A percentile compares a stretch with the other conserved stretches of the same genome.
Conservation (phyloP, 1,140 invertebrate species). For the Drosophila albomicans region DNA sequence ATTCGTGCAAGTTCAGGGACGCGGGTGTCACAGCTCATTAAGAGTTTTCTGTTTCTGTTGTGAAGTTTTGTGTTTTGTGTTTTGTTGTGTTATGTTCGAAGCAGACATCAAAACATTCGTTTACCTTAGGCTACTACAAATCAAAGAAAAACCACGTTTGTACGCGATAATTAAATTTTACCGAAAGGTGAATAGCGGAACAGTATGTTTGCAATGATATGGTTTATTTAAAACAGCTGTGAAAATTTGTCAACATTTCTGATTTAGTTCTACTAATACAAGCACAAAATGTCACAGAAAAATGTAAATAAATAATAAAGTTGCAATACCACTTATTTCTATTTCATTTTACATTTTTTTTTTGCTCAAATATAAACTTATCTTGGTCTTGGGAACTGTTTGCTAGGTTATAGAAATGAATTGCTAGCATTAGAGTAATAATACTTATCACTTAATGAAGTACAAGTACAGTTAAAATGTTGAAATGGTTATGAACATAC, state of each 20-base stretch:
- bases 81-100: neutral
- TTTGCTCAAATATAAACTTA: neutral
- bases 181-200: slow-evolving; percentile 1
- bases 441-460: neutral
- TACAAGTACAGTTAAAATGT: neutral
- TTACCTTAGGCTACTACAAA: neutral
- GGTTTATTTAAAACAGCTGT: slow-evolving; percentile 21
- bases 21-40: slow-evolving; percentile 34
- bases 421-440: neutral
- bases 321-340: too few relatives aligned
- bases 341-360: too few relatives aligned
- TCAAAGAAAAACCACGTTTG: neutral
- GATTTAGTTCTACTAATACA: too few relatives aligned
- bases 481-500: neutral
- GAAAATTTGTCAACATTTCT: neutral
- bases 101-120: slow-evolving; percentile 13
- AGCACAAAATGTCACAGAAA: too few relatives aligned
- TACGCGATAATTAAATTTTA: slow-evolving; percentile 4
- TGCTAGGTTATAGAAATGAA: neutral
- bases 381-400: neutral
- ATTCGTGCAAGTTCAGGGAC: slow-evolving; percentile 72
- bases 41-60: slow-evolving; percentile 16
- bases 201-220: neutral
- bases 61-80: too few relatives aligned
- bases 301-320: too few relatives aligned